A percentile compares a stretch with the other conserved stretches of the same genome.
Evolutionary conservation across 1,140 invertebrate genomes (phyloP).

Genomic region (Amphibalanus amphitrite): DNA sequence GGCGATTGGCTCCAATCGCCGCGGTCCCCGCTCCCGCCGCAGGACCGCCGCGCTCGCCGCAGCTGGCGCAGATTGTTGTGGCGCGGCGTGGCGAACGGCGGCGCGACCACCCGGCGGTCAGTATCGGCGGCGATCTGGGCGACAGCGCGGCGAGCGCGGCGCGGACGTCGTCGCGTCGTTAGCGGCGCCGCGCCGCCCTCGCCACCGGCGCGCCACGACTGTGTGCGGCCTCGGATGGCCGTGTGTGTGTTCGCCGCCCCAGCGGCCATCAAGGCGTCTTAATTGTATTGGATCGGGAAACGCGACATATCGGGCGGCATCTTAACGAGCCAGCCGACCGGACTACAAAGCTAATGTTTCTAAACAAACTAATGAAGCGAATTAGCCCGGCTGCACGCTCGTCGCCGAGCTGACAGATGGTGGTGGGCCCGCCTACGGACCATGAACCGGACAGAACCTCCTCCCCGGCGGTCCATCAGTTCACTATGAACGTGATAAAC

Average conservation of each 20-base stretch:
- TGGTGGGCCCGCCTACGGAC: background rate
- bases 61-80: background rate
- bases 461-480: no score
- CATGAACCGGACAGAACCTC: background rate
- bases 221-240: background rate
- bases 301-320: background rate
- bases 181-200: background rate
- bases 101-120: background rate
- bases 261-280: background rate
- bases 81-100: no score
- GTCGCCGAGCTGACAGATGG: background rate
- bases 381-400: background rate
- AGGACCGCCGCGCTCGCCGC: no score
- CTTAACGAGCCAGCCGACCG: background rate
- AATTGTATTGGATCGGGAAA: background rate
- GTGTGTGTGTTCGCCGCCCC: no score
- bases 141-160: no score
- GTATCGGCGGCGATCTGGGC: background rate
- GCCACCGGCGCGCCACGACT: no score
- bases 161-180: background rate
- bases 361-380: background rate
- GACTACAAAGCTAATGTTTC: background rate
- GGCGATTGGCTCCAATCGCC: background rate
- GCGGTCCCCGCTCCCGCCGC: background rate
- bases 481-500: no score